Percentiles rank a stretch among this genome's conserved stretches.
These are phyloP conservation scores for Pantherophis guttatus DNA, from an alignment of 2,113 vertebrate species.

Conservation along the genomic window DNA sequence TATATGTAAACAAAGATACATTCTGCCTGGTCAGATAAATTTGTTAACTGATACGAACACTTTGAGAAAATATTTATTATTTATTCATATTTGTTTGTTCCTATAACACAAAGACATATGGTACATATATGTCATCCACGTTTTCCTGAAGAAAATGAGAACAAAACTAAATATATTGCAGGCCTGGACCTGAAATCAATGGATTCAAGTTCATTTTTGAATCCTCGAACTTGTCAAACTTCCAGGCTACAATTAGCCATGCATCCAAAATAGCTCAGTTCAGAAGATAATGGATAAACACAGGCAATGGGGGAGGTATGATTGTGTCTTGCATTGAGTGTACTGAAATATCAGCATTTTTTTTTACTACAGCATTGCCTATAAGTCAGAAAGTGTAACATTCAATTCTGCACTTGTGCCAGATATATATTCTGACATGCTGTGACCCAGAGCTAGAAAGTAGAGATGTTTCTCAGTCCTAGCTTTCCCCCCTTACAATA, in stretches of 20 bases:
- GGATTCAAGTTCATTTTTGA: neutral
- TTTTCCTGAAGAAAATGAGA: neutral
- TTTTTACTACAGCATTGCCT: neutral
- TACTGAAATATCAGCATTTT: rapidly evolving
- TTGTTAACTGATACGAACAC: neutral
- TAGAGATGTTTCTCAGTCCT: neutral
- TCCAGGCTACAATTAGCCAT: neutral
- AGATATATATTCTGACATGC: conserved; percentile 12
- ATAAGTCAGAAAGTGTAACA: conserved; percentile 18
- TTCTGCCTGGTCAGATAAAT: neutral
- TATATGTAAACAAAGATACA: neutral
- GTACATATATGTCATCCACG: neutral
- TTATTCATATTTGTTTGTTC: neutral
- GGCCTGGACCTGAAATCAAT: neutral
- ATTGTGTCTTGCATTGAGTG: neutral
- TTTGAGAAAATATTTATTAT: neutral
- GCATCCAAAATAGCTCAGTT: neutral
- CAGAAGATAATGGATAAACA: neutral
- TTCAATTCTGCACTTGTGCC: neutral
- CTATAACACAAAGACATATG: neutral
- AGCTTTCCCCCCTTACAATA: neutral
- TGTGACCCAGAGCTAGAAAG: neutral
- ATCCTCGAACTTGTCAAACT: neutral
- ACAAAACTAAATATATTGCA: neutral
- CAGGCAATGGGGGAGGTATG: neutral